Conservation (phyloP, 2,113 vertebrate genomes). For the Cavia porcellus region DNA sequence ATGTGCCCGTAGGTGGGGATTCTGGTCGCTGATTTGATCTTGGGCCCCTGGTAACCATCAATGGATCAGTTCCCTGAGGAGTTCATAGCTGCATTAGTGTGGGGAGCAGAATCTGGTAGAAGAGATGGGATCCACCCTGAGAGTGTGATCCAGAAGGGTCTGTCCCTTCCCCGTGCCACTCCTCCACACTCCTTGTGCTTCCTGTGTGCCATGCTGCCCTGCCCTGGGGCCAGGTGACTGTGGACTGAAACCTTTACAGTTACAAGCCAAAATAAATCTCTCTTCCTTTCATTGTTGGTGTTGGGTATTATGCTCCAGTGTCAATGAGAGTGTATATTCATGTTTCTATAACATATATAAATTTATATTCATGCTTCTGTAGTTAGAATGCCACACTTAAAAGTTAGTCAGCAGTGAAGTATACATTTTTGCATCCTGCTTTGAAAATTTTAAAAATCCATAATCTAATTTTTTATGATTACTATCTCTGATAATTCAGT, state of each 20-base stretch:
- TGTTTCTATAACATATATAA: neutral
- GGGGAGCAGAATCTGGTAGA: too few relatives aligned
- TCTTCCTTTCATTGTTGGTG: neutral
- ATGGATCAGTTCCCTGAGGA: neutral
- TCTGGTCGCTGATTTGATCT: neutral
- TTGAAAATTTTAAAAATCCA: neutral
- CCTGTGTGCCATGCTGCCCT: neutral
- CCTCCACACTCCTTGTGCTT: neutral
- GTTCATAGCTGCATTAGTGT: too few relatives aligned
- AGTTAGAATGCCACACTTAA: neutral
- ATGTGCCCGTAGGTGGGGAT: neutral
- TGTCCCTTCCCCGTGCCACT: neutral
- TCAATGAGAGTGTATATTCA: neutral
- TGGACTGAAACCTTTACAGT: neutral
- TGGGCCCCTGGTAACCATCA: neutral
- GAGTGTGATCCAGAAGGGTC: neutral
- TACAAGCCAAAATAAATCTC: neutral
- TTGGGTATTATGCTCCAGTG: neutral
- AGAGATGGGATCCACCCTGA: neutral
- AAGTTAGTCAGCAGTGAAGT: neutral
- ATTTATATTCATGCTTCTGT: neutral
- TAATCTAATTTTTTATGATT: neutral
- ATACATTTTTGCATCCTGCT: neutral
- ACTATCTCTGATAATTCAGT: neutral
- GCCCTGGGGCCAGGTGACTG: neutral